Percentiles rank a stretch among this genome's conserved stretches.
These are phyloP conservation scores for Chelon auratus DNA, from an alignment of 2,797 vertebrate genomes.

Conservation along the genomic window DNA sequence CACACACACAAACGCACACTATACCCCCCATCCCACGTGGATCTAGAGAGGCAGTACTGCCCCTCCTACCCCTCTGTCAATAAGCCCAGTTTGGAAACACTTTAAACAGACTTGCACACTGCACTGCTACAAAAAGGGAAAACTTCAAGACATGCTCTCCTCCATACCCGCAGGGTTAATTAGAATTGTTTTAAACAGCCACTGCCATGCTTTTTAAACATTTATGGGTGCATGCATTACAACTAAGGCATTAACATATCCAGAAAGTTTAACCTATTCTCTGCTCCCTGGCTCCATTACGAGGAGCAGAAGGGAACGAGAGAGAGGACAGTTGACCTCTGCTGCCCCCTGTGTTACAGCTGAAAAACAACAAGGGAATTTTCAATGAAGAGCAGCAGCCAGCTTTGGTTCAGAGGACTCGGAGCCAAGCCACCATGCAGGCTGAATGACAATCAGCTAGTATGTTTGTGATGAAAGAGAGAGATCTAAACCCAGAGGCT, in stretches of 20 bases:
- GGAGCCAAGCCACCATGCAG: constrained; percentile 59
- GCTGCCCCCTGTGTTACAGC: constrained; percentile 81
- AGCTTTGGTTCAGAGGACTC: constrained; percentile 68
- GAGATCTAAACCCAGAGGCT: constrained; percentile 61
- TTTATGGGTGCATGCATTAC: constrained; percentile 84
- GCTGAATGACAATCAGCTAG: constrained; percentile 77
- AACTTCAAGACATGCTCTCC: constrained; percentile 74
- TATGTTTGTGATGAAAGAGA: constrained; percentile 63
- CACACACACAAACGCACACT: constrained; percentile 48
- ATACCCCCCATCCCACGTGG: constrained; percentile 46
- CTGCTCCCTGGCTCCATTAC: constrained; percentile 42
- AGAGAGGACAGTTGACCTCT: constrained; percentile 77
- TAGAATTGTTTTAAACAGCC: constrained; percentile 85
- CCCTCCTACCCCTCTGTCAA: constrained; percentile 76
- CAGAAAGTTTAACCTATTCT: constrained; percentile 75
- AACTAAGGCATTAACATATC: constrained; percentile 79
- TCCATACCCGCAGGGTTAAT: constrained; percentile 83
- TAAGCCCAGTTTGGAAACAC: constrained; percentile 79
- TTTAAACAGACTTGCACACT: constrained; percentile 79
- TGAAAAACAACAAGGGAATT: constrained; percentile 74
- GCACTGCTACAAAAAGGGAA: constrained; percentile 64
- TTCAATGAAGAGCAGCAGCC: constrained; percentile 66
- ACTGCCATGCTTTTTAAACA: constrained; percentile 82
- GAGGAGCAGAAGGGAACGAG: constrained; percentile 44
- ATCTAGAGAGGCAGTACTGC: constrained; percentile 52